Evolutionary conservation across 1,140 invertebrate genomes (phyloP), one percentile per base, ranked within the genome.

Genomic region (Physella acuta): DNA sequence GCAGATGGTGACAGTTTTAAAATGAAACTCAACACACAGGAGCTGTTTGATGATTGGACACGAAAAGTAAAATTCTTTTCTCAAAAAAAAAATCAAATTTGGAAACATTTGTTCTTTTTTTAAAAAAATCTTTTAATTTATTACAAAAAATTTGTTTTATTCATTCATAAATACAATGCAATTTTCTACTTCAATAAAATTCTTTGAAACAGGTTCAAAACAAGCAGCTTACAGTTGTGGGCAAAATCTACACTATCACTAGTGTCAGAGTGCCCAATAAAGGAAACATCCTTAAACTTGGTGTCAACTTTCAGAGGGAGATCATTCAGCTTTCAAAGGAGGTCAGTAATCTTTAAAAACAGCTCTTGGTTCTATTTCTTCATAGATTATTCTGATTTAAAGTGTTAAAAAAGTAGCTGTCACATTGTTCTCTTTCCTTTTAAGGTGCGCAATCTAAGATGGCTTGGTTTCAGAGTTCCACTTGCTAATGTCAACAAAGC

Each of bases 291-390:
- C 87, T 97, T 1, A 94, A 94, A 78, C 83, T 99, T 34, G 92
- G 92, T 84, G 96, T 99, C 0, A 99, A 99, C 86, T 99, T 99
- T 83, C 87, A 96, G 49, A 95, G 95, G 0, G 98, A 99, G 85
- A 98, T 99, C 67, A 99, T 99, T 44, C 97, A 94, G 0, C 87
- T 99, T 2, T 94, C 95, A 14, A 99, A 99, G 86, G 97, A 99
- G 90, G 90, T 90, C 67, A 58, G 8, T 58, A 30, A 37, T 24
- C 36, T 16, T 1, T 58, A n/a, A n/a, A n/a, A n/a, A n/a, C n/a
- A n/a, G n/a, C 11, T 11, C 44, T 14, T 49, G n/a, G 11, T 49
- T 49, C 11, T 49, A 14, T 14, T 49, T 49, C 44, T 49, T 49
- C n/a, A 49, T 11, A 14, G 44, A 49, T 49, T n/a, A n/a, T n/a